Percentiles rank a stretch among this genome's conserved stretches.
These are phyloP conservation scores for Dendrolimus pini DNA, from an alignment of 2,888 invertebrate species.

Conservation along the genomic window DNA sequence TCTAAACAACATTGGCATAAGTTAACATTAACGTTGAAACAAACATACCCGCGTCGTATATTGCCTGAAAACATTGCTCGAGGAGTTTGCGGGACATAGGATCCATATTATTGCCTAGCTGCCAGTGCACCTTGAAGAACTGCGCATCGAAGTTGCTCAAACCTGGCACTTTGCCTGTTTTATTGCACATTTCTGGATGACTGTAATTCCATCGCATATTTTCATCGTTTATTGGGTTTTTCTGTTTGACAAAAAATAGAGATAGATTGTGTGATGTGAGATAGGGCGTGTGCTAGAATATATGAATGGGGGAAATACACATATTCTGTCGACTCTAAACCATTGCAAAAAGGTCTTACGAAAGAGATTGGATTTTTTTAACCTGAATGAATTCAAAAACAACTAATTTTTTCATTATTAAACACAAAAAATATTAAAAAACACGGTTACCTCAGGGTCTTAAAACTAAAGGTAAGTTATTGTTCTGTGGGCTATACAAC, in stretches of 20 bases:
- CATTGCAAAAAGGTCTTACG: background rate
- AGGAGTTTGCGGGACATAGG: slow-evolving; percentile 80
- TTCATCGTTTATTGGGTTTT: slow-evolving; percentile 79
- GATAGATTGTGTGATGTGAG: too few species aligned
- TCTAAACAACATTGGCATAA: too few species aligned
- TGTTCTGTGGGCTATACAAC: too few species aligned
- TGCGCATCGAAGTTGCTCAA: slow-evolving; percentile 81
- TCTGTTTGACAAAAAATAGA: slow-evolving; percentile 15
- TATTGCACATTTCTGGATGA: slow-evolving; percentile 67
- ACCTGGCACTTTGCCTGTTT: slow-evolving; percentile 79
- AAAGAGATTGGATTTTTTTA: too few species aligned
- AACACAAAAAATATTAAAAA: too few species aligned
- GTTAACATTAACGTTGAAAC: too few species aligned
- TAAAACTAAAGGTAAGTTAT: too few species aligned
- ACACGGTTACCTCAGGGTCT: too few species aligned
- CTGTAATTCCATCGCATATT: slow-evolving; percentile 47
- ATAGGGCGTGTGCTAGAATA: too few species aligned
- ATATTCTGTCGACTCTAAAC: background rate
- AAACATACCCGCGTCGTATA: slow-evolving; percentile 79
- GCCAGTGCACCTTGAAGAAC: slow-evolving; percentile 82
- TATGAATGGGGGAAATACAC: background rate
- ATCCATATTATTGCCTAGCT: slow-evolving; percentile 68
- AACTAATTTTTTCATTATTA: too few species aligned
- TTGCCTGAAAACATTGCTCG: slow-evolving; percentile 83
- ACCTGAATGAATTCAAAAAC: too few species aligned